Evolutionary conservation across 1,140 invertebrate genomes (phyloP), one percentile per base, ranked within the genome.

Genomic region (Maconellicoccus hirsutus): DNA sequence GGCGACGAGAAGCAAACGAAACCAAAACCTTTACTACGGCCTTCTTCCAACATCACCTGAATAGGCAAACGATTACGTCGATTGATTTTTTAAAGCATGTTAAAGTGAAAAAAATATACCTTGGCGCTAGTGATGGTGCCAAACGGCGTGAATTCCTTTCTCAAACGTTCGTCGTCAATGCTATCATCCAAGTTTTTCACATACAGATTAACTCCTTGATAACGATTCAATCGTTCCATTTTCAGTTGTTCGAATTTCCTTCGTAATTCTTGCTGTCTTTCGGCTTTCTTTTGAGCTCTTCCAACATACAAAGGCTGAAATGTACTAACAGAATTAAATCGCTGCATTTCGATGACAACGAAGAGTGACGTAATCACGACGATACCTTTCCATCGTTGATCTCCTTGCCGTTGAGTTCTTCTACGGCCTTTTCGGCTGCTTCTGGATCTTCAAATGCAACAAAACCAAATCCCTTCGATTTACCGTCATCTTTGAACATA

Each of bases 1-100:
- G 96, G 93, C n/a, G 93, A 89, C 63, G 92, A 96, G 79, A 99
- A 99, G 82, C 98, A 99, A 7, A 99, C 98, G 80, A 99, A 99
- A 21, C 98, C 98, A 81, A 99, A 99, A 39, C 98, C 98, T 82
- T 98, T 98, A 77, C 91, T 93, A 70, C 91, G 87, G 16, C 90
- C 91, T 76, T 94, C 91, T 77, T 96, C 93, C 79, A 92, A 84
- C 94, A 97, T 97, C 0, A 95, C 90, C 86, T 87, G 76, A 33
- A 6, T 6, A 33, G 12, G 29, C n/a, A n/a, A 33, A 6, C 29
- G 29, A 33, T 6, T 33, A 33, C 29, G 12, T 33, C 29, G 29
- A 33, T 33, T 33, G 12, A 33, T 33, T 6, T 33, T 33, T 33
- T 12, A 3, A 33, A 33, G 29, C 3, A 33, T 33, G 29, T 3